Evolutionary conservation across 1,140 invertebrate species (phyloP).

Genomic region (Paralvinella palmiformis): DNA sequence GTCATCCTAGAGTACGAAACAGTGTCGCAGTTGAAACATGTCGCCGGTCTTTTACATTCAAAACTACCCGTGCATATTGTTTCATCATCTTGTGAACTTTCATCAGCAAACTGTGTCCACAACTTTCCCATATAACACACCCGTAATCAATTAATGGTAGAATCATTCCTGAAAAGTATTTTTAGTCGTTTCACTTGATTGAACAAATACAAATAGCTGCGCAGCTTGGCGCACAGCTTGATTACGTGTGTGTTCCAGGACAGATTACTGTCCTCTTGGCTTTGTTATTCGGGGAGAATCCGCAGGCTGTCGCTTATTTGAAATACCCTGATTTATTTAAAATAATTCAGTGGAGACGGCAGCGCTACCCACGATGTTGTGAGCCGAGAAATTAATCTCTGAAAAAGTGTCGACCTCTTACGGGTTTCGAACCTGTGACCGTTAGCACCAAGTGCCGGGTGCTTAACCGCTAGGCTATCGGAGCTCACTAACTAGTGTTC

Average conservation of each 20-base stretch:
- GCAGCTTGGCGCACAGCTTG: neutral
- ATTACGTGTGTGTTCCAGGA: neutral
- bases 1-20: too few species aligned
- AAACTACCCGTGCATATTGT: neutral
- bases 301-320: too few species aligned
- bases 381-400: too few species aligned
- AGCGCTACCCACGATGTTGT: too few species aligned
- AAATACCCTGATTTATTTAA: too few species aligned
- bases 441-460: too few species aligned
- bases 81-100: slow-evolving; percentile 1
- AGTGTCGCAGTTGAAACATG: neutral
- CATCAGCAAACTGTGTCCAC: neutral
- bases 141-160: neutral
- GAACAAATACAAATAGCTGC: neutral
- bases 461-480: too few species aligned
- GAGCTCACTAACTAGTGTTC: too few species aligned
- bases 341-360: too few species aligned
- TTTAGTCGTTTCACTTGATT: neutral
- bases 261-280: neutral
- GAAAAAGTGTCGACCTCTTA: too few species aligned
- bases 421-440: too few species aligned
- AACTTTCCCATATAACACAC: neutral
- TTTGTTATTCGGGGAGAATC: too few species aligned
- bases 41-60: slow-evolving; percentile 4
- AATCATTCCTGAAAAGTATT: neutral